Evolutionary conservation across 2,888 invertebrate species (phyloP), one percentile per base, ranked within the genome.

Genomic region (Dendrolimus pini): DNA sequence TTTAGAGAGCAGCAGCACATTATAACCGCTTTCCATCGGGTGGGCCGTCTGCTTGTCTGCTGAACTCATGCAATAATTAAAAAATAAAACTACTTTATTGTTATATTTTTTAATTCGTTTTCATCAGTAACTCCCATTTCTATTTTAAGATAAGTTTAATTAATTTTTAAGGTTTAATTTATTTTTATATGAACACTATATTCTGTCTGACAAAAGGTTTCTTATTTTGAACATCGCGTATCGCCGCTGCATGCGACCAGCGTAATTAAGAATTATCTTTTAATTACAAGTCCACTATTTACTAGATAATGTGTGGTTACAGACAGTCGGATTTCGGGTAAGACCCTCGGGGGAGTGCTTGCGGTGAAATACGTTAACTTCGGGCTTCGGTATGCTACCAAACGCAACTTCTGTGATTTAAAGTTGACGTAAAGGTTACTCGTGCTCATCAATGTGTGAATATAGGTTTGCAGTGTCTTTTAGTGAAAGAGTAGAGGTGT

Each of bases 321-420:
- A 30, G 30, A 30, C 30, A 12, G 7, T 47, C 47, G 47, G 47
- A 47, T 47, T 47, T 47, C 6, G 47, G 47, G 47, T 47, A 68
- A 63, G 61, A 60, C 65, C 61, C 80, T 59, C 74, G 41, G 41
- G 77, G 80, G 81, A 72, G 70, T 69, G 67, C 70, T 78, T 64
- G 61, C 59, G 52, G 69, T 79, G 72, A 83, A 74, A 72, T 80
- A 83, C 72, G 64, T 68, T 54, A 62, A 65, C 47, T 7, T 9
- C 9, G 47, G 47, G 12, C 47, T 47, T 47, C 47, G 12, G 9
- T 47, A 12, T 12, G 47, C 30, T 30, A 30, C 30, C 2, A 30
- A 30, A 3, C 30, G 30, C 30, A 30, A 30, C 30, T 30, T 30
- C 30, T 30, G 30, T 30, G 30, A 30, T 30, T 30, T 47, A 47